These are phyloP conservation scores for Nerophis lumbriciformis DNA, from an alignment of 2,113 vertebrate genomes.

Conservation along the genomic window DNA sequence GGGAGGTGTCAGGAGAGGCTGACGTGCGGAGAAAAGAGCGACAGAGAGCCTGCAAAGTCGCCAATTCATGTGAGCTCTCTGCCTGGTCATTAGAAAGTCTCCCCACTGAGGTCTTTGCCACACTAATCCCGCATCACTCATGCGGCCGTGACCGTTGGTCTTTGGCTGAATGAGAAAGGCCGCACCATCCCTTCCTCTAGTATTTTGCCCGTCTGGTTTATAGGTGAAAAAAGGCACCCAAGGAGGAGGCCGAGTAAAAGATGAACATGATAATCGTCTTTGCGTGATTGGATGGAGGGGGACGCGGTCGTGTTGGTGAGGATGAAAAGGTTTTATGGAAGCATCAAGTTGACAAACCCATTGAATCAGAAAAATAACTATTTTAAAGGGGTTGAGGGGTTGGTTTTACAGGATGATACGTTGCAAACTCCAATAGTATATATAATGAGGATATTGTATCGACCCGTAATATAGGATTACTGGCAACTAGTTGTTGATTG, in stretches of 20 bases:
- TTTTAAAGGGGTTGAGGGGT: not conserved
- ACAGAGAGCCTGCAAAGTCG: constrained; percentile 1
- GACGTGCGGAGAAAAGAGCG: constrained; percentile 1
- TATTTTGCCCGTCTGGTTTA: too few relatives aligned
- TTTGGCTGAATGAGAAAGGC: too few relatives aligned
- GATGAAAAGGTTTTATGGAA: not conserved
- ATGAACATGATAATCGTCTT: constrained; percentile 30
- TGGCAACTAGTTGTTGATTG: too few relatives aligned
- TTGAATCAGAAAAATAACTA: not conserved
- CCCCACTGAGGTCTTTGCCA: not conserved
- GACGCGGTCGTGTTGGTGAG: not conserved
- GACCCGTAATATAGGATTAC: too few relatives aligned
- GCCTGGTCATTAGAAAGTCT: not conserved
- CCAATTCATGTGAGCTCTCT: not conserved
- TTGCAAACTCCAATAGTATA: not conserved
- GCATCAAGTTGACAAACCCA: not conserved
- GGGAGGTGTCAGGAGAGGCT: not conserved
- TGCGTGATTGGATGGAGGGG: constrained; percentile 1
- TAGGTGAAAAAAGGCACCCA: too few relatives aligned
- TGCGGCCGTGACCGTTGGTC: too few relatives aligned
- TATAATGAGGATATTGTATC: not conserved
- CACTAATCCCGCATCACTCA: not conserved
- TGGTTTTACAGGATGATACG: constrained; percentile 2
- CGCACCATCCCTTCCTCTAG: too few relatives aligned
- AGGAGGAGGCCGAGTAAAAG: not conserved